These are phyloP conservation scores for Craniophora ligustri DNA, from an alignment of 2,888 invertebrate genomes.

Conservation along the genomic window DNA sequence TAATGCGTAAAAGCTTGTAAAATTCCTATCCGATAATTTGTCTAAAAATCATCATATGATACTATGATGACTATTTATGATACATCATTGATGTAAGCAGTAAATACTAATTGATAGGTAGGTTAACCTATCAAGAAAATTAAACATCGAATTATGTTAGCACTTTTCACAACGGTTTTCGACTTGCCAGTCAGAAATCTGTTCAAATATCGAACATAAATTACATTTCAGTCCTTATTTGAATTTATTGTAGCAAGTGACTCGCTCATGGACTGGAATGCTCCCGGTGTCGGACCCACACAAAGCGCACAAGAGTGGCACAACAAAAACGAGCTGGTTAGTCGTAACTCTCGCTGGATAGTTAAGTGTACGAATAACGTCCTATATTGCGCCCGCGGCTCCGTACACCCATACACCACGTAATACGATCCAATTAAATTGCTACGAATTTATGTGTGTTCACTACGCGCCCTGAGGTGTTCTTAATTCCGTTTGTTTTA, in stretches of 20 bases:
- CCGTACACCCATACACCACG: conserved; percentile 73
- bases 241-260: conserved; percentile 26
- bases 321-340: conserved; percentile 65
- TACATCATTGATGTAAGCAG: too few species aligned
- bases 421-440: conserved; percentile 83
- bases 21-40: too few species aligned
- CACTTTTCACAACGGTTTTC: background rate
- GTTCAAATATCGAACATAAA: background rate
- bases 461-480: conserved; percentile 66
- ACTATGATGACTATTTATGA: too few species aligned
- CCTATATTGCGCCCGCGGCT: conserved; percentile 76
- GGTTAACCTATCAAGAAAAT: background rate
- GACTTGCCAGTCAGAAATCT: background rate
- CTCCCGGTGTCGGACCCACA: conserved; percentile 43
- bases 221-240: conserved; percentile 8
- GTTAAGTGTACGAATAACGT: conserved; percentile 78
- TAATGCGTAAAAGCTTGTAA: too few species aligned
- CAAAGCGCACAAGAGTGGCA: conserved; percentile 54
- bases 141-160: background rate
- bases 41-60: too few species aligned
- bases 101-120: too few species aligned
- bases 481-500: conserved; percentile 67
- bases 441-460: conserved; percentile 75
- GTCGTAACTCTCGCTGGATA: conserved; percentile 76
- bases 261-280: conserved; percentile 48